Percentiles rank a stretch among this genome's conserved stretches.
These are phyloP conservation scores for Saxidomus purpurata DNA, from an alignment of 1,140 invertebrate genomes.

Conservation along the genomic window DNA sequence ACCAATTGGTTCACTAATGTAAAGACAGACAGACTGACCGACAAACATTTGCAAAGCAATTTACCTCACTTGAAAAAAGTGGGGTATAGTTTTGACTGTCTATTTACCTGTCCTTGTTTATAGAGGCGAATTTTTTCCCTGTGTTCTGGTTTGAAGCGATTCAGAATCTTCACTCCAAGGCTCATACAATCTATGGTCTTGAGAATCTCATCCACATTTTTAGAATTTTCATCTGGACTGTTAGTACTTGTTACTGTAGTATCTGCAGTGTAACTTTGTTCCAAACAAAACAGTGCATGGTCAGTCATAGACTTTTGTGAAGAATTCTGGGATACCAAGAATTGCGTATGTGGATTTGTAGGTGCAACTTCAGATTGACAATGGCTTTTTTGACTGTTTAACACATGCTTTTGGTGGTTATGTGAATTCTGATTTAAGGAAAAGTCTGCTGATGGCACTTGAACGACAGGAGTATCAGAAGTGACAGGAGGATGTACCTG, in stretches of 20 bases:
- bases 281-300: not conserved
- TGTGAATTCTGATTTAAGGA: not conserved
- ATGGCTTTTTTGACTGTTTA: not conserved
- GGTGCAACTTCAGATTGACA: not conserved
- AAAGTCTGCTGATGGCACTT: not conserved
- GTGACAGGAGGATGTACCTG: no score
- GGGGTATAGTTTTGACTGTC: no score
- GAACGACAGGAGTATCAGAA: no score
- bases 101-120: conserved; percentile 32
- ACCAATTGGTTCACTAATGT: no score
- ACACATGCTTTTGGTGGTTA: not conserved
- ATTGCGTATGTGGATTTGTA: not conserved
- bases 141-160: conserved; percentile 55
- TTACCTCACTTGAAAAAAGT: no score
- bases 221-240: not conserved
- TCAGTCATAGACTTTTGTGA: not conserved
- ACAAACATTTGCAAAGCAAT: no score
- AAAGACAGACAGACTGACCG: no score
- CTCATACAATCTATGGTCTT: not conserved
- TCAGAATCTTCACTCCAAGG: conserved; percentile 36
- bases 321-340: not conserved
- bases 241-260: not conserved
- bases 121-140: conserved; percentile 43
- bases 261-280: not conserved
- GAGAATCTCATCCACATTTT: conserved; percentile 18